Base-by-base conservation (phyloP, 2,113 vertebrate genomes). In the Grus americana region DNA sequence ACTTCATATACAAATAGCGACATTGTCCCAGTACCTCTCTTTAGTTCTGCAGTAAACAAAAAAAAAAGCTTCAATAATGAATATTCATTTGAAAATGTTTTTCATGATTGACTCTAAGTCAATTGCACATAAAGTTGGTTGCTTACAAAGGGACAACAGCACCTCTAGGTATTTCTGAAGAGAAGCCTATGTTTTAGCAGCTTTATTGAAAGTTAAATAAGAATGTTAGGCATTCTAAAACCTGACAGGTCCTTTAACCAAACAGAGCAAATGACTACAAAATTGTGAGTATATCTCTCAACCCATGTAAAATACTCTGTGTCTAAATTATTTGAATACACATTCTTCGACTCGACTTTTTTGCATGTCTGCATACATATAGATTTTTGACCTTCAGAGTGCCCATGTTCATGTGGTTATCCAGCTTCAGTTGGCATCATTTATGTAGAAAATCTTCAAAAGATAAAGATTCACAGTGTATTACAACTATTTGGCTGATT, bases 331-430 rank as follows among this genome's bases (percentile, higher is more conserved):
- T 38, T 49, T 85, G 13, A 40, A 91, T 68, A 83, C 78, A 42
- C 22, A 7, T 58, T 86, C 29, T 73, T 57, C 23, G 70, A 38
- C 26, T 12, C 66, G 34, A 81, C 18, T 83, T 80, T 73, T 66
- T 13, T 44, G 0, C 12, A 16, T 59, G 12, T 58, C 47, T 80
- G 15, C 26, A 27, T 59, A 12, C 4, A 3, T 15, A 46, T 0
- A 46, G 27, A 49, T 55, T 78, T 76, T 52, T 80, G 20, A 47
- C 49, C 59, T 72, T 68, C 46, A 72, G 24, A 49, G 11, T 46
- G 11, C 14, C 10, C 11, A 8, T 0, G 1, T 18, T 73, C 29
- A 24, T n/a, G 9, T 36, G 14, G 17, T 34, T 12, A 78, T 90
- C n/a, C 36, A 72, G 19, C 10, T 68, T 66, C 36, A 47, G 32